Evolutionary conservation across 92 coral and sea anemone genomes (phyloP).

Genomic region (Parazoanthus atlanticus): DNA sequence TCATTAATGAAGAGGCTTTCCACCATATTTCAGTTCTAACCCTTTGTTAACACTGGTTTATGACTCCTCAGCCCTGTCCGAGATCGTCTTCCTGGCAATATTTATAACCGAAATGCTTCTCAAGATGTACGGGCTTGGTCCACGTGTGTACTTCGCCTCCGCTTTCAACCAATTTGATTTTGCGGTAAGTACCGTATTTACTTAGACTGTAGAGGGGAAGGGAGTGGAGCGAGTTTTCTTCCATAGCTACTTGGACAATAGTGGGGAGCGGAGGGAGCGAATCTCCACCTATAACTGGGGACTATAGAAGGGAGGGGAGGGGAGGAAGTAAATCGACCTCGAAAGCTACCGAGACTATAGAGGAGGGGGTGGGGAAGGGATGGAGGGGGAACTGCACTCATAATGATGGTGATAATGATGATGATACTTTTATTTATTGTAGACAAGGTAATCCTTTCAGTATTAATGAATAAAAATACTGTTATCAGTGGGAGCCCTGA

Average conservation of each 20-base stretch:
- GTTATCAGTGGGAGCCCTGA: no score
- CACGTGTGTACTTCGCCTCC: constrained; percentile 75
- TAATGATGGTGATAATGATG: no score
- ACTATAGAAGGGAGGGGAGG: background rate
- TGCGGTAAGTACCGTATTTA: constrained; percentile 63
- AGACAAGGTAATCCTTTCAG: no score
- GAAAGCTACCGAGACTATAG: background rate
- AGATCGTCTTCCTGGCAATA: constrained; percentile 85
- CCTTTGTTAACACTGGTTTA: background rate
- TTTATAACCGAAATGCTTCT: constrained; percentile 95
- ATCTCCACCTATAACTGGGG: background rate
- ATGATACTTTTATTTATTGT: no score
- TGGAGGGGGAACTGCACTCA: background rate
- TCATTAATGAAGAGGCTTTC: background rate
- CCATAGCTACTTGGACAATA: background rate
- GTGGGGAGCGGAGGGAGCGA: background rate
- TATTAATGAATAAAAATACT: no score
- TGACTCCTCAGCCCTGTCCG: constrained; percentile 68
- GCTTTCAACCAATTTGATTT: constrained; percentile 96
- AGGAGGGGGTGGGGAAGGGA: background rate
- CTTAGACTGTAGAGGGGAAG: background rate
- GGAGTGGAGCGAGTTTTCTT: background rate
- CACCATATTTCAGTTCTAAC: background rate
- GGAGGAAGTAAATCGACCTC: background rate
- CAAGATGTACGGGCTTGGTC: constrained; percentile 90